Percentiles rank a stretch among this genome's conserved stretches.
Conservation (phyloP, 1,140 invertebrate genomes). For the Melipona quadrifasciata region DNA sequence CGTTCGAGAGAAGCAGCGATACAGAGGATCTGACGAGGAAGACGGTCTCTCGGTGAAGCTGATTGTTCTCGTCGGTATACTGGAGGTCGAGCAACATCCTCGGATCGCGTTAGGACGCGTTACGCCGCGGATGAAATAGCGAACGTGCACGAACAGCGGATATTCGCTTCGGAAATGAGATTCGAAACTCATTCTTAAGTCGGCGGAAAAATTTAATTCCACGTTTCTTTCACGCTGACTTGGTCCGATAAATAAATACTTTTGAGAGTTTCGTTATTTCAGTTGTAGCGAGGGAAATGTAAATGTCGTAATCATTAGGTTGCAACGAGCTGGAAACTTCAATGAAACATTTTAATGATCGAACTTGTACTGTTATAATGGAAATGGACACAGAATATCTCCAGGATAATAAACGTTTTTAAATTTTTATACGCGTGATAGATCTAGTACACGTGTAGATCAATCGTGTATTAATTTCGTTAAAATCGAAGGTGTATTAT, state of each 20-base stretch:
- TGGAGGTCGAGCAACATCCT: constrained; percentile 45
- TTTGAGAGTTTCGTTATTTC: too few species aligned
- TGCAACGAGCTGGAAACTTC: neutral
- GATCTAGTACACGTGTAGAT: too few species aligned
- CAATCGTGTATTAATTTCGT: too few species aligned
- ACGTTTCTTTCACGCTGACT: neutral
- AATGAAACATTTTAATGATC: neutral
- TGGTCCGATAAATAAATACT: too few species aligned
- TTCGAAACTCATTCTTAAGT: constrained; percentile 32
- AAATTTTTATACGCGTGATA: too few species aligned
- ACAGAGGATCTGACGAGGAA: neutral
- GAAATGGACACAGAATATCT: too few species aligned
- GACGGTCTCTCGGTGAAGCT: constrained; percentile 14
- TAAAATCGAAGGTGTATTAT: too few species aligned
- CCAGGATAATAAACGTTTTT: too few species aligned
- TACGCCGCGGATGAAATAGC: constrained; percentile 3
- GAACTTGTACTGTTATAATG: too few species aligned
- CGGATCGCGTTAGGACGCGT: constrained; percentile 17
- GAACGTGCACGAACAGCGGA: constrained; percentile 37
- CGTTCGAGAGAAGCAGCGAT: neutral
- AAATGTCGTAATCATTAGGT: too few species aligned
- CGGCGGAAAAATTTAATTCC: constrained; percentile 33
- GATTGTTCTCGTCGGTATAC: constrained; percentile 34
- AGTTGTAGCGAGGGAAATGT: too few species aligned
- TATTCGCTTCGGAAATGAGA: constrained; percentile 60